Base-by-base conservation (phyloP, 2,888 invertebrate genomes). In the Hermaeophaga mercurialis region DNA sequence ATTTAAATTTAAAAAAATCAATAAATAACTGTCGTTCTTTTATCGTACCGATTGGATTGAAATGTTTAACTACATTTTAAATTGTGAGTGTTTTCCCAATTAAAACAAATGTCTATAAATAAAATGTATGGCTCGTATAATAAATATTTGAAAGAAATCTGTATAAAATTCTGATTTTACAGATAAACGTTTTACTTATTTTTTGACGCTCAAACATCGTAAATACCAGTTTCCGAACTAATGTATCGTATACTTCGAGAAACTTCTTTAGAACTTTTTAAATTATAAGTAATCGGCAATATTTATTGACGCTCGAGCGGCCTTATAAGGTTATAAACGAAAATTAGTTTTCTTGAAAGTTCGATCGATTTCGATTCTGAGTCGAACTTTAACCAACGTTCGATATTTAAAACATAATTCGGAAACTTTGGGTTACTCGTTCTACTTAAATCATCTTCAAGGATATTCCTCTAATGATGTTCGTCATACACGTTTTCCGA, bases 331-430 rank as follows among this genome's bases (percentile, higher is more conserved):
- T 41, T 41, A 41, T 41, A 41, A 41, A 41, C 22, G 41, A 41
- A 41, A 41, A 41, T 41, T 41, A 41, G 41, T 44, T 28, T 44
- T 28, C 39, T 19, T n/a, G 15, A 28, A 28, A 28, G 18, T 28
- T 44, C 44, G 11, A 14, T 12, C 28, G 17, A n/a, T 44, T 24
- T 44, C 26, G 44, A 39, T 39, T 39, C 19, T 39, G 14, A n/a
- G 6, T 39, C n/a, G 7, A 39, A 18, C 4, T 17, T 39, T 39
- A n/a, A 9, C 39, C 9, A 17, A 14, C 19, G 17, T 39, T 11
- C 39, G 18, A 39, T 39, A 39, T 39, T 39, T 18, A 39, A 39
- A 39, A 17, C 19, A 39, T 39, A 39, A 39, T 39, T 18, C 39
- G 15, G 11, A 44, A 44, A 28, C 28, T 44, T 41, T 1, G 5